Conservation (phyloP, 2,888 invertebrate species). For the Cosmia trapezina region DNA sequence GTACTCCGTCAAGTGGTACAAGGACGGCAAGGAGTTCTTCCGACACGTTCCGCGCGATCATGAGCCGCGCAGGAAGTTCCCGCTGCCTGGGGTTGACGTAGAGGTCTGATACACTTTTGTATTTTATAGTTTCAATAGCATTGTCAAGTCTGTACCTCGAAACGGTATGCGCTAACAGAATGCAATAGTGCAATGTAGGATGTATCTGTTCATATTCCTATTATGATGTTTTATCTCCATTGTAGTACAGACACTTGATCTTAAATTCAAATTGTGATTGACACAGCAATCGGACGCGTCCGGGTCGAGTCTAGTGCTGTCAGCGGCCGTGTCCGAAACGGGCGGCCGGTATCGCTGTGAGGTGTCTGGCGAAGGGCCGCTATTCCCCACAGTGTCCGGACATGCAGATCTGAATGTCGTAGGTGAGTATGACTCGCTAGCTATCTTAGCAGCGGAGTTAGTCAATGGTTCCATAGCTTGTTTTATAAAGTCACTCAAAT, state of each 20-base stretch:
- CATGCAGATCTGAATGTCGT: conserved; percentile 92
- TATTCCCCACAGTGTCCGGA: conserved; percentile 93
- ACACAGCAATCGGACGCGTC: conserved; percentile 88
- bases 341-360: conserved; percentile 93
- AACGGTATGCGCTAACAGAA: not conserved
- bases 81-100: conserved; percentile 95
- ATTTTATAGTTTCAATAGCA: not conserved
- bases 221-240: not conserved
- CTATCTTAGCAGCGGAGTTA: not conserved
- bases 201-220: not conserved
- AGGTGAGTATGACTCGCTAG: conserved; percentile 85
- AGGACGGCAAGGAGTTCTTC: conserved; percentile 97
- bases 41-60: conserved; percentile 95
- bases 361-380: conserved; percentile 93
- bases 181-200: not conserved
- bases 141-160: not conserved
- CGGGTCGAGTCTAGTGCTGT: conserved; percentile 90
- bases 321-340: conserved; percentile 91
- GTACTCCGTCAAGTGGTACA: conserved; percentile 98
- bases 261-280: conserved; percentile 14
- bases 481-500: not conserved
- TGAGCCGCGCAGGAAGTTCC: conserved; percentile 95
- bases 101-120: conserved; percentile 89
- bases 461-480: not conserved
- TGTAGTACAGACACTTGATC: not conserved